Percentiles rank a stretch among this genome's conserved stretches.
phyloP scores from a whole-genome alignment of 2,797 vertebrate genomes.

The Lutjanus campechanus region DNA sequence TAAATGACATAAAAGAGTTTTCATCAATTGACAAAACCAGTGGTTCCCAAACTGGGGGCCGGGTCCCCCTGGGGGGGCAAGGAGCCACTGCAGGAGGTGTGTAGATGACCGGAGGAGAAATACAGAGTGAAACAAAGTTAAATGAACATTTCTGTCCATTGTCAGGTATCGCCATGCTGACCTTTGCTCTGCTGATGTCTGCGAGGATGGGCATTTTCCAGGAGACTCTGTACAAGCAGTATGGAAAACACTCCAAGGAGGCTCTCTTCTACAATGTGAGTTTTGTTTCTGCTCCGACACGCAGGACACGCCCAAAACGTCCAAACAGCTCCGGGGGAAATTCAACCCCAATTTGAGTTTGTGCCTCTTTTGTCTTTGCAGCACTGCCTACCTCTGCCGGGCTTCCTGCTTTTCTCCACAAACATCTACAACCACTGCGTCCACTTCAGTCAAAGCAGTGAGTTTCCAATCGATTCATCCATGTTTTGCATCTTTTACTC shows the following conservation, averaged over 20 bases:
- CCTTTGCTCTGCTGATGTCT: constrained; percentile 96
- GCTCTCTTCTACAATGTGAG: constrained; percentile 97
- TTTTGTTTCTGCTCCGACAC: constrained; percentile 22
- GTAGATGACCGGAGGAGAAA: too few species aligned
- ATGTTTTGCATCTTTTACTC: not conserved
- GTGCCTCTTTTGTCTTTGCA: constrained; percentile 57
- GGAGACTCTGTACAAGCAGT: constrained; percentile 92
- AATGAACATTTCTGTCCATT: constrained; percentile 33
- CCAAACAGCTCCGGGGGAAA: not conserved
- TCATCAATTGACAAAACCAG: too few species aligned
- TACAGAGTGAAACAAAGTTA: too few species aligned
- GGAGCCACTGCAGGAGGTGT: too few species aligned
- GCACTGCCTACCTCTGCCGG: constrained; percentile 95
- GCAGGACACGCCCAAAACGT: not conserved
- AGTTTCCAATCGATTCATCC: constrained; percentile 61
- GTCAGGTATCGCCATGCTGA: constrained; percentile 93
- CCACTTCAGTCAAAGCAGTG: constrained; percentile 93
- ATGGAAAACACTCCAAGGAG: constrained; percentile 95
- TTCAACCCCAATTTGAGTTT: not conserved
- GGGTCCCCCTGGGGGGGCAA: too few species aligned
- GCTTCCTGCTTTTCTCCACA: constrained; percentile 93
- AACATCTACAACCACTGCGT: constrained; percentile 92
- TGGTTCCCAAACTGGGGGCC: too few species aligned
- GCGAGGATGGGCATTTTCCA: constrained; percentile 99
- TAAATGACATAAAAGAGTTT: not conserved